Base-by-base conservation (phyloP, 1,140 invertebrate genomes). In the Drosophila bocqueti region DNA sequence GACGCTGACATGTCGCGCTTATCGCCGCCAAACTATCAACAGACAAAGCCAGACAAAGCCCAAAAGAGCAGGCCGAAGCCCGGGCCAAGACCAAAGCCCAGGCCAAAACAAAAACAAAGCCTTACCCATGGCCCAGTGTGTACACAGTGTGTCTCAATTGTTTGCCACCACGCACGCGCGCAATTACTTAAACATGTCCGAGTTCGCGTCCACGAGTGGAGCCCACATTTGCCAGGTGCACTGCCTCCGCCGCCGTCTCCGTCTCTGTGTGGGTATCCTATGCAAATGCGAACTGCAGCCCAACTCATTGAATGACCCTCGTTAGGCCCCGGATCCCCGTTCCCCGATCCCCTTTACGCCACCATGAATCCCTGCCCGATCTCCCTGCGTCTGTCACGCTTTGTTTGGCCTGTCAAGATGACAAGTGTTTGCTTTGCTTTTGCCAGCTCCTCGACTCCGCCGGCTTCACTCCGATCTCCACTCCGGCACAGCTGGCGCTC, bases 391-490 rank as follows among this genome's bases (percentile, higher is more conserved):
- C 87, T 78, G 87, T 91, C 86, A 91, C 83, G 86, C 87, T 91
- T 91, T 91, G 86, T 91, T 91, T 86, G 83, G 78, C 74, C 78
- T 91, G 87, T 91, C 87, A 91, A 83, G 81, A 87, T 91, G 87
- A 91, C 87, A 91, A 91, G 87, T 91, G 87, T 91, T 91, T 91
- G 81, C 73, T 86, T 87, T 83, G 68, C 72, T 81, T 76, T 76
- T 74, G 71, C 68, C 68, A 42, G 46, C 54, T 73, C 71, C 65
- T 36, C 69, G 71, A 60, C 64, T 47, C 54, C 31, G 63, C 43
- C 21, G 57, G 31, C 42, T 47, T 38, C 31, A 38, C 29, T 55
- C 18, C 60, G 31, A 57, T 55, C 21, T 49, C 58, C 47, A 55
- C 61, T 64, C 61, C 34, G 60, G 64, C 81, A 63, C 82, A 90